A percentile compares a stretch with the other conserved stretches of the same genome.
These are phyloP conservation scores for Eudemis profundana DNA, from an alignment of 2,888 invertebrate species.

Conservation along the genomic window DNA sequence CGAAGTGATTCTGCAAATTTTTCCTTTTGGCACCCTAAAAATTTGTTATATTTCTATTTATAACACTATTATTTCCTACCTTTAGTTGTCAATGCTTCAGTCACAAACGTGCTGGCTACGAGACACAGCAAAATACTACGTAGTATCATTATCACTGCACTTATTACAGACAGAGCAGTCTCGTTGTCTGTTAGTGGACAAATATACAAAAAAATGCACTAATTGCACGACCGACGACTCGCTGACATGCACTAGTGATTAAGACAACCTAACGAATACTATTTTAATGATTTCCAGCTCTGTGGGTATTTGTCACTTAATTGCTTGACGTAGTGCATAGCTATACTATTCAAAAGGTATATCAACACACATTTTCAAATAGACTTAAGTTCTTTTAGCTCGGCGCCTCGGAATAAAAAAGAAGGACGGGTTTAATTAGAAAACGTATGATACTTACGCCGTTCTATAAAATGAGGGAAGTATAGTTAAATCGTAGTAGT, in stretches of 20 bases:
- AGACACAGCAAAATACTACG: conserved; percentile 17
- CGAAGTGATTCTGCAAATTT: no score
- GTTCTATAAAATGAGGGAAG: neutral
- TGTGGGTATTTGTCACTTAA: conserved; percentile 64
- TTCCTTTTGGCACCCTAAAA: no score
- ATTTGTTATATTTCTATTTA: no score
- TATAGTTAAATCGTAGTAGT: neutral
- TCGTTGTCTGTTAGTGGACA: neutral
- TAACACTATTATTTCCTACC: conserved; percentile 10
- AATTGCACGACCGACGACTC: conserved; percentile 1
- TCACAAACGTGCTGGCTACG: neutral
- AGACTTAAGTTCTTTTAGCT: neutral
- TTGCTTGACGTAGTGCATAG: conserved; percentile 52
- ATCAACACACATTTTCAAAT: neutral
- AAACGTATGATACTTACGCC: neutral
- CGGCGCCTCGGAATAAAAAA: neutral
- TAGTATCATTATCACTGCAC: conserved; percentile 23
- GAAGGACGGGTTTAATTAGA: neutral
- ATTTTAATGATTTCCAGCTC: conserved; percentile 59
- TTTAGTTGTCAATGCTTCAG: conserved; percentile 3
- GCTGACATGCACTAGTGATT: conserved; percentile 21
- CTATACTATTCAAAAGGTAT: neutral
- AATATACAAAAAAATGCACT: neutral
- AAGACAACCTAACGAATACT: conserved; percentile 51
- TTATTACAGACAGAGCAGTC: neutral